Base-by-base conservation (phyloP, 2,113 vertebrate species). In the Callionymus lyra region DNA sequence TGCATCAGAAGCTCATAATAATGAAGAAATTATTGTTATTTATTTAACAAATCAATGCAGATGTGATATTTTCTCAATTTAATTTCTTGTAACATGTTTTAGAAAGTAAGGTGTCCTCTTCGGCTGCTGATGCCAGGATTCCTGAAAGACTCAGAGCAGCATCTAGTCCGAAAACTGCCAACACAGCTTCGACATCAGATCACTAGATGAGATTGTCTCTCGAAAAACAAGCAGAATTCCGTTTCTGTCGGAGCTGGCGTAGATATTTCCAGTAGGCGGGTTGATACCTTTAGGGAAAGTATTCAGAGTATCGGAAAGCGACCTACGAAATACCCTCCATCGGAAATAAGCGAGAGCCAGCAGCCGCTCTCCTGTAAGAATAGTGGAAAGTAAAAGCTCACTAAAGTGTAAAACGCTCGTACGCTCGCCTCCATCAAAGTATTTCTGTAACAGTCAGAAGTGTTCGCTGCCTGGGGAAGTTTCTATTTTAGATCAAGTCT, bases 231-330 rank as follows among this genome's bases (percentile, higher is more conserved):
- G 37, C 39, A 43, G 44, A 53, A 43, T 50, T 39, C 33, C 41
- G 59, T 14, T 52, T 48, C 44, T 68, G 58, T 70, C 43, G n/a
- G n/a, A 65, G 44, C 44, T 67, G 68, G 68, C 59, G 56, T 56
- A 67, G 46, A 41, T 38, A 54, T 66, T 38, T 41, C 27, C 40
- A 53, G 57, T 52, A 54, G 47, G 74, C 54, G 56, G 64, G 44
- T 27, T 46, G 42, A 72, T 16, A 47, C 43, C 48, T 57, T 52
- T 39, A 57, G 53, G 34, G 53, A 49, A 67, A 50, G 14, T 6
- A 12, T 9, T 4, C 9, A 6, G 17, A 44, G 39, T 21, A 17
- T 38, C n/a, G 10, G 31, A 59, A 35, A 44, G 50, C 34, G 45
- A 13, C 36, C 35, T 42, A 51, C 14, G 14, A 17, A 63, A 50